Conservation (phyloP, 2,888 invertebrate species). For the Thecophora atra region DNA sequence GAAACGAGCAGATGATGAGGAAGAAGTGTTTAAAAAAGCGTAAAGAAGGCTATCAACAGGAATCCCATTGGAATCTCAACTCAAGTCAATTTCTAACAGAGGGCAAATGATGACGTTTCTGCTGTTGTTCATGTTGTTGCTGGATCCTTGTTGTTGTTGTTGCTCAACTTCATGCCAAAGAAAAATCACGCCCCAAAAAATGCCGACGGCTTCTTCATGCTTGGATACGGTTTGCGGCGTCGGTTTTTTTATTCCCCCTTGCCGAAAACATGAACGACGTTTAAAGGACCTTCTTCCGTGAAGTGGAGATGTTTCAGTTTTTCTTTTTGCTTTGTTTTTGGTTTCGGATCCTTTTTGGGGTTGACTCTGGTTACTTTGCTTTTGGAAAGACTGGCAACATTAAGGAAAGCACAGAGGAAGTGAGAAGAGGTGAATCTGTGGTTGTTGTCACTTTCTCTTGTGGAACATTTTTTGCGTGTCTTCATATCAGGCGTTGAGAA, state of each 20-base stretch:
- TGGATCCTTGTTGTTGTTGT: not conserved
- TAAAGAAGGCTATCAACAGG: conserved; percentile 13
- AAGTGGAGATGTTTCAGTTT: too few relatives aligned
- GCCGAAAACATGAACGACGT: not conserved
- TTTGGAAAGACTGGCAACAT: not conserved
- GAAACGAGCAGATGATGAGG: not conserved
- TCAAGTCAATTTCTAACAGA: not conserved
- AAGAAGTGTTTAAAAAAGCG: conserved; percentile 1
- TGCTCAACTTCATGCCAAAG: conserved; percentile 7
- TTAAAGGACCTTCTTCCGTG: not conserved
- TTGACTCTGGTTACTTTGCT: not conserved
- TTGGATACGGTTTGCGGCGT: conserved; percentile 9
- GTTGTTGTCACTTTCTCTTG: conserved; percentile 2
- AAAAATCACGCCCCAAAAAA: conserved; percentile 35
- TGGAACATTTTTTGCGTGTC: conserved; percentile 38
- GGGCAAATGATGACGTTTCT: not conserved
- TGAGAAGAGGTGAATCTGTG: not conserved
- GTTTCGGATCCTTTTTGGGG: too few relatives aligned
- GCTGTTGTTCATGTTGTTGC: not conserved
- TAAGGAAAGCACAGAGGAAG: not conserved
- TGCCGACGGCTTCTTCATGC: conserved; percentile 35
- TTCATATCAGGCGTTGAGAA: conserved; percentile 45
- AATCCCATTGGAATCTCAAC: not conserved
- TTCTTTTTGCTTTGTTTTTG: too few relatives aligned
- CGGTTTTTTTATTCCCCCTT: not conserved